Evolutionary conservation across 2,888 invertebrate species (phyloP), one percentile per base, ranked within the genome.

Genomic region (Anticlea derivata): DNA sequence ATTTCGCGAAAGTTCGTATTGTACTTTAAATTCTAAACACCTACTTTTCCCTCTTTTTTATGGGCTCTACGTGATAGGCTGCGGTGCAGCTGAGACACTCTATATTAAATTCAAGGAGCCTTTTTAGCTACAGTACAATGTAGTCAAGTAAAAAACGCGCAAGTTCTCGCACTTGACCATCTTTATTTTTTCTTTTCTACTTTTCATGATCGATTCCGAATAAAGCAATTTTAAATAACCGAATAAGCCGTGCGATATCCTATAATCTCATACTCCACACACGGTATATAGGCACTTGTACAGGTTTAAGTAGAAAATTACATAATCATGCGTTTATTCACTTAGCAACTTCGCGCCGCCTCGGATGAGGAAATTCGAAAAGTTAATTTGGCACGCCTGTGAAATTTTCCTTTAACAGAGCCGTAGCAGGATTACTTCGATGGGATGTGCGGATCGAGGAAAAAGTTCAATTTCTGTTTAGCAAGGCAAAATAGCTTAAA

Each of bases 371-470:
- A 53, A 59, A 61, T 62, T 61, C 41, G 40, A 47, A 60, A 66
- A 69, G 52, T 65, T 61, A 59, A 60, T 60, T 48, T 53, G 47
- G 49, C 49, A 54, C 58, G 58, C 57, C 54, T 52, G 44, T 23
- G 44, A 57, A 66, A 57, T 59, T 61, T 60, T 43, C n/a, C 48
- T 46, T 27, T 30, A 26, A 22, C 50, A 40, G 52, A 37, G 41
- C 27, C 46, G 59, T 37, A 57, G 38, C 27, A 49, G 24, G 53
- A 29, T 46, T 48, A 30, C 35, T 37, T 20, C 1, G 8, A 33
- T 33, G 29, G 23, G 13, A 29, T 7, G 33, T 23, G 12, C 4
- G 26, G 1, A 34, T 22, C 11, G 24, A 49, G 35, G 12, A 43
- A 30, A 34, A 37, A 38, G 34, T 34, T 22, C n/a, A 7, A 23